Evolutionary conservation across 2,797 vertebrate genomes (phyloP), one percentile per base, ranked within the genome.

Genomic region (Pempheris klunzingeri): DNA sequence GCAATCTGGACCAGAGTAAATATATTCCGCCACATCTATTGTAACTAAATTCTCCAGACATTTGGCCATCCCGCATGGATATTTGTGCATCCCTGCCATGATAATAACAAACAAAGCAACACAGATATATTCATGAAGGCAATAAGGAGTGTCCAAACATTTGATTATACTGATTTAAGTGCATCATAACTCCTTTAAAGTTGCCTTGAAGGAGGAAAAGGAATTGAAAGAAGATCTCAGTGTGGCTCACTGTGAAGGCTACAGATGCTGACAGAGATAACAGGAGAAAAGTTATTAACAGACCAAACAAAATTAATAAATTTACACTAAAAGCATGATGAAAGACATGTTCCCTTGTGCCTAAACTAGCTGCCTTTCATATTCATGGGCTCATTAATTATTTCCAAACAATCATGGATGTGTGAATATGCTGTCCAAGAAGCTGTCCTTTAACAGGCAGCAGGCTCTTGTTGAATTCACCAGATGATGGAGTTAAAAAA

Each of bases 331-430:
- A 86, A 54, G 17, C 39, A 11, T 46, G 62, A 80, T 46, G 47
- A 81, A 74, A 73, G 47, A 76, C 54, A 70, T 2, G 2, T 24
- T 81, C 43, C 43, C 57, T 36, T 63, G 49, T 84, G 71, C 24
- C 26, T 41, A 49, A 71, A 76, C 50, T 13, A 43, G 52, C 53
- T 53, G 28, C 62, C 77, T 82, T 65, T 63, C 26, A 77, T 78
- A 84, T 90, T 81, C 58, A 86, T 62, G 14, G 80, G 41, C 30
- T 76, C 72, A 83, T 90, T 71, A 74, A 85, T 90, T 78, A 88
- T 89, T 90, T 81, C 46, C 55, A 44, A 78, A 71, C 69, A 80
- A 55, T 77, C 63, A 55, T 58, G 67, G 63, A 65, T 67, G 64
- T 80, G 64, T 62, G 74, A 74, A 71, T 69, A 30, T 50, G 30